A percentile compares a stretch with the other conserved stretches of the same genome.
Conservation (phyloP, 2,888 invertebrate genomes). For the Drosophila acutilabella region DNA sequence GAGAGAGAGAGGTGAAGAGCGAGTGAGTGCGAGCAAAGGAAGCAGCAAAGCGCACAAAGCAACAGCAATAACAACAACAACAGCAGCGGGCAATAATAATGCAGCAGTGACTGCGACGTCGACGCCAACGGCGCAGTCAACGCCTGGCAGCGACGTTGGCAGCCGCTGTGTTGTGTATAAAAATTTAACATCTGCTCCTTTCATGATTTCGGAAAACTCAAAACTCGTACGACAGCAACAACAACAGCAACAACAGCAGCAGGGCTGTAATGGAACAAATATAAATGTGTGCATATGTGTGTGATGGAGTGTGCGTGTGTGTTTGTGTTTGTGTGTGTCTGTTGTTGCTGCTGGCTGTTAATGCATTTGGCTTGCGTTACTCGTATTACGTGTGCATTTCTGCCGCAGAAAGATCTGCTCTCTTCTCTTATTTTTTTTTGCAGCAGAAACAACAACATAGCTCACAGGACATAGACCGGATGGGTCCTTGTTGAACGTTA, state of each 20-base stretch:
- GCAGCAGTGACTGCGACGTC: constrained; percentile 36
- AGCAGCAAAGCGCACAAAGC: constrained; percentile 55
- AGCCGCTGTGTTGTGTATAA: constrained; percentile 70
- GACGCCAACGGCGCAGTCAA: constrained; percentile 33
- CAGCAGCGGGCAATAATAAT: constrained; percentile 63
- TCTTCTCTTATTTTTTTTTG: constrained; percentile 20
- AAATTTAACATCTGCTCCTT: constrained; percentile 85
- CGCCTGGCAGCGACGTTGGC: constrained; percentile 40
- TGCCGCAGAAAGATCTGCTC: constrained; percentile 67
- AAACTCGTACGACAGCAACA: constrained; percentile 76
- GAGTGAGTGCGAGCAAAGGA: constrained; percentile 45
- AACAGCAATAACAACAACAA: constrained; percentile 37
- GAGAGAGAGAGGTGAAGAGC: constrained; percentile 10
- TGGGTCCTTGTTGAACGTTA: constrained; percentile 59
- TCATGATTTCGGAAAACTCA: constrained; percentile 85
- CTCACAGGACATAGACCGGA: constrained; percentile 53
- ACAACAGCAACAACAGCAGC: constrained; percentile 44
- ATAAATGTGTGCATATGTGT: constrained; percentile 51
- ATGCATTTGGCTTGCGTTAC: constrained; percentile 80
- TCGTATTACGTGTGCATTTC: constrained; percentile 80
- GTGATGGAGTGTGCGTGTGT: constrained; percentile 16
- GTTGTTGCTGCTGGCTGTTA: constrained; percentile 61
- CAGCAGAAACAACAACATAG: constrained; percentile 10
- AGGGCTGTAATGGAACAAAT: constrained; percentile 75
- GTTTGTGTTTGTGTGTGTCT: constrained; percentile 23